Conservation (phyloP, 2,113 vertebrate species). For the Solenodon paradoxus region DNA sequence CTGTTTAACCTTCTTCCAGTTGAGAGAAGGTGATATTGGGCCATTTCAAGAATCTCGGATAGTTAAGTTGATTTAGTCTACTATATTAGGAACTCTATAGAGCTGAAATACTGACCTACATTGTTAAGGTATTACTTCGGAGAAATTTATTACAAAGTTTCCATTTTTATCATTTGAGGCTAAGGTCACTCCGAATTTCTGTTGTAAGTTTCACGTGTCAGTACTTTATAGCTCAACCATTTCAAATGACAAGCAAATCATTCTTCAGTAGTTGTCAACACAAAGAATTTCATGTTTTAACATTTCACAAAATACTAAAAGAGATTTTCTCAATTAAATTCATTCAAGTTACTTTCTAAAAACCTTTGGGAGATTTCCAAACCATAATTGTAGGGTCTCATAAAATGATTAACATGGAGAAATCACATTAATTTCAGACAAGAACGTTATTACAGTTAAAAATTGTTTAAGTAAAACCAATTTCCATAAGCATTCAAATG, state of each 20-base stretch:
- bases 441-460: background rate
- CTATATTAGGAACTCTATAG: conserved; percentile 10
- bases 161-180: conserved; percentile 47
- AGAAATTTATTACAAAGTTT: conserved; percentile 54
- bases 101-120: conserved; percentile 1
- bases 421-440: background rate
- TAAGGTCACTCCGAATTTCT: conserved; percentile 52
- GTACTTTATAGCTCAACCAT: conserved; percentile 41
- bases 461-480: background rate
- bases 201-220: conserved; percentile 47
- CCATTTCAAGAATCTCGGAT: background rate
- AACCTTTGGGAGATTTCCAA: conserved; percentile 8
- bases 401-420: background rate
- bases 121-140: conserved; percentile 35
- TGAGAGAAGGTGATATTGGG: background rate
- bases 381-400: background rate
- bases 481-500: background rate
- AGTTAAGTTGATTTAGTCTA: conserved; percentile 58
- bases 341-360: background rate
- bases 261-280: conserved; percentile 46
- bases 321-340: background rate
- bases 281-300: conserved; percentile 36
- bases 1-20: background rate
- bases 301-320: background rate
- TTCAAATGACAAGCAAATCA: conserved; percentile 54